Evolutionary conservation across 1,140 invertebrate genomes (phyloP), one percentile per base, ranked within the genome.

Genomic region (Neotoxoptera formosana): DNA sequence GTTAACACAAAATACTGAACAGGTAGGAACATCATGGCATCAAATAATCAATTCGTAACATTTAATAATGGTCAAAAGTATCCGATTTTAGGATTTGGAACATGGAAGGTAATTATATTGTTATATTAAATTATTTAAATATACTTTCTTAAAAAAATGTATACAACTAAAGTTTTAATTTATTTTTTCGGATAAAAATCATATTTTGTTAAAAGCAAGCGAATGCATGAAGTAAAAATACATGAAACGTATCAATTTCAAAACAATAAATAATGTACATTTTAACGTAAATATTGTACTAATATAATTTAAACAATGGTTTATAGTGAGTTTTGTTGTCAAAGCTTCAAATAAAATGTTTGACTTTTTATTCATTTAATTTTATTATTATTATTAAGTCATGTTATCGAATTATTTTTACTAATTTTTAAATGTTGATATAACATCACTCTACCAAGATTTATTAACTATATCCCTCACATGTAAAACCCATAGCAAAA

Each of bases 61-160:
- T 94, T 94, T 41, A 94, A 94, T 81, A 94, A 94, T 36, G 94
- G 94, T 30, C 47, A 91, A n/a, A 51, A 56, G 17, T 94, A 83
- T 91, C 94, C 94, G 3, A 91, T 93, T 36, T 67, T 94, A 48
- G 94, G 94, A 51, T 86, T 94, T 53, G 94, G 94, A 7, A 94
- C 94, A 2, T 94, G 94, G 94, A 93, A 94, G 93, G 94, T 94
- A 90, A 93, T 84, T 93, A 30, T 20, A 17, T 30, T 34, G 20
- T 83, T 84, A 41, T 84, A 86, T 47, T 86, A 86, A 34, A 8
- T n/a, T 8, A 51, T 51, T 51, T 34, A 88, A n/a, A 84, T 36
- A 20, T 20, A 30, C 34, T 84, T 84, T 25, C 9, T n/a, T 6
- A 6, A 67, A 67, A 67, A 30, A 53, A 48, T 17, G 60, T n/a